Evolutionary conservation across 2,888 invertebrate species (phyloP), one percentile per base, ranked within the genome.

Genomic region (Sicus ferrugineus): DNA sequence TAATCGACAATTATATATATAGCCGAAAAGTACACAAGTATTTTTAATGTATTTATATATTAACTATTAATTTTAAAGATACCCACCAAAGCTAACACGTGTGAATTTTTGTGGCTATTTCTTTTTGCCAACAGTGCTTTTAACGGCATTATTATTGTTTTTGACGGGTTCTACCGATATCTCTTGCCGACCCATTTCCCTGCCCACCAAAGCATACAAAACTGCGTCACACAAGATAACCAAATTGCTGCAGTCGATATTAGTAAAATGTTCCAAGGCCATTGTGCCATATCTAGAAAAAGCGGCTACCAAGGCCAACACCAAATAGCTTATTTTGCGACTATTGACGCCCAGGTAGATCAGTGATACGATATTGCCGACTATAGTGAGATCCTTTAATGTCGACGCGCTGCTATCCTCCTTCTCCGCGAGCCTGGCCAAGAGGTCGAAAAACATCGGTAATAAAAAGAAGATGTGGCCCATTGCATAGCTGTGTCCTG

Each of bases 311-410:
- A 77, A 3, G 16, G 77, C 73, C 77, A 81, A 77, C 0, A 73
- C 71, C 5, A 74, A 64, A 28, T 78, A 81, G 5, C 73, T 42
- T 0, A 11, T 54, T 9, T 78, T 79, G 0, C 26, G 50, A 62
- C 80, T 77, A 28, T 74, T 75, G 0, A 70, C 66, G 0, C 78
- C 74, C 4, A 81, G 70, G 31, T 76, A 81, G 0, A 76, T 62
- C 21, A 81, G 62, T 0, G 81, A 82, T 0, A 80, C 67, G 19
- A 81, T 76, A 31, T 82, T 81, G 7, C 76, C 80, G 66, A 81
- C 58, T n/a, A 74, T 54, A 3, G 75, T 76, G 0, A 81, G 77
- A 74, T 81, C 77, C 42, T 75, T 75, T 0, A 73, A 11, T 1
- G 78, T 75, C 0, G 74, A 73, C 23, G 77, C 78, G 3, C 74